These are phyloP conservation scores for Eurypyga helias DNA, from an alignment of 2,113 vertebrate species.

Conservation along the genomic window DNA sequence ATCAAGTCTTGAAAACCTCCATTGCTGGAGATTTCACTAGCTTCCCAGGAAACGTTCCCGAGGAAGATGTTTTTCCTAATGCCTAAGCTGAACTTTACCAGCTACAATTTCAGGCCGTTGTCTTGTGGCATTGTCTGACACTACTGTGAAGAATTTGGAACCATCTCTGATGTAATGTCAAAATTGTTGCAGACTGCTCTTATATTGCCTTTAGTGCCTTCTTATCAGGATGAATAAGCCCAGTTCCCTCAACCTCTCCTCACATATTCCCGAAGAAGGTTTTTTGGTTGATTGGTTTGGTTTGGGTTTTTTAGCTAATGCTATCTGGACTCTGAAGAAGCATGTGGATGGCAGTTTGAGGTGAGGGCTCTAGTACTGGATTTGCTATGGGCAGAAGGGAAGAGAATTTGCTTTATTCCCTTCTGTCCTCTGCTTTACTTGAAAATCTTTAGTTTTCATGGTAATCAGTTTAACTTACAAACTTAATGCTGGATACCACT, in stretches of 20 bases:
- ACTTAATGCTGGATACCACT: background rate
- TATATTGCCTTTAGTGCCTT: background rate
- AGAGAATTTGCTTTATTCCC: background rate
- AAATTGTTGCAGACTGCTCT: background rate
- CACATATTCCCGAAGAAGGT: background rate
- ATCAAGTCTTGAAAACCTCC: background rate
- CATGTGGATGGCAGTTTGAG: background rate
- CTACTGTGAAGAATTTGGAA: background rate
- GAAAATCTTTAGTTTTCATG: background rate
- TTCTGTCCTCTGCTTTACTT: background rate
- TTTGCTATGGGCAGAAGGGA: background rate
- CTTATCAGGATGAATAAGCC: background rate
- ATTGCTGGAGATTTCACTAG: background rate
- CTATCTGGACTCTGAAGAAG: background rate
- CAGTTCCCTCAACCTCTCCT: background rate
- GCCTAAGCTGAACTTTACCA: background rate
- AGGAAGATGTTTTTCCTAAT: background rate
- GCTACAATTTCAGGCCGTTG: background rate
- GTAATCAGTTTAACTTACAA: background rate
- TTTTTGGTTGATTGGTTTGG: background rate
- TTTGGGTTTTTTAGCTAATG: background rate
- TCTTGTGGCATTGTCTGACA: background rate
- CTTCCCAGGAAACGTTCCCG: background rate
- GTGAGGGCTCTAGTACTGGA: background rate
- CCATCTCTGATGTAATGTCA: background rate